Conservation (phyloP, 2,888 invertebrate species). For the Drepanosiphum platanoidis region DNA sequence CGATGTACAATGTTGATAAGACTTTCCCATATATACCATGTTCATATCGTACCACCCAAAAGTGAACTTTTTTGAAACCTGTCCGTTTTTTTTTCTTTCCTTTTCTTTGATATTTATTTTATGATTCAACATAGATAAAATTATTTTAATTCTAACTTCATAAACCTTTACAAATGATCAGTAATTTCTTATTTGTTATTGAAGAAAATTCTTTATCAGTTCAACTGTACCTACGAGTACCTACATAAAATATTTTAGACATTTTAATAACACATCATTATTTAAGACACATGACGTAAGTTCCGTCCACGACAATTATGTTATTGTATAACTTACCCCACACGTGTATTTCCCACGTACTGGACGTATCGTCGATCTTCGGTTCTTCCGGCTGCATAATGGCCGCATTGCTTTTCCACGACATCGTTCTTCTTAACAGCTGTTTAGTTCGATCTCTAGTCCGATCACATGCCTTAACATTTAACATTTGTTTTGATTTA, state of each 20-base stretch:
- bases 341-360: constrained; percentile 40
- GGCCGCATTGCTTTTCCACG: constrained; percentile 63
- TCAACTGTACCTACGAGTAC: not conserved
- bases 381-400: constrained; percentile 47
- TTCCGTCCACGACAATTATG: not conserved
- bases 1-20: not conserved
- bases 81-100: too few relatives aligned
- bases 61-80: too few relatives aligned
- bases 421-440: constrained; percentile 70
- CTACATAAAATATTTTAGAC: not conserved
- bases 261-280: not conserved
- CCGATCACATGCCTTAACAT: constrained; percentile 74
- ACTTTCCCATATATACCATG: not conserved
- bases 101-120: too few relatives aligned
- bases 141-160: not conserved
- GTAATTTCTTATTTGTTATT: not conserved
- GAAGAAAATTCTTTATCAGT: not conserved
- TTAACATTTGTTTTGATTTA: constrained; percentile 40
- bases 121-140: too few relatives aligned
- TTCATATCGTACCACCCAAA: too few relatives aligned
- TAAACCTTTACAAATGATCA: not conserved
- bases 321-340: constrained; percentile 31
- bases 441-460: constrained; percentile 80
- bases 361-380: constrained; percentile 22
- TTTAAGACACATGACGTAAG: not conserved